Base-by-base conservation (phyloP, 2,797 vertebrate genomes). In the Urocyon cinereoargenteus region DNA sequence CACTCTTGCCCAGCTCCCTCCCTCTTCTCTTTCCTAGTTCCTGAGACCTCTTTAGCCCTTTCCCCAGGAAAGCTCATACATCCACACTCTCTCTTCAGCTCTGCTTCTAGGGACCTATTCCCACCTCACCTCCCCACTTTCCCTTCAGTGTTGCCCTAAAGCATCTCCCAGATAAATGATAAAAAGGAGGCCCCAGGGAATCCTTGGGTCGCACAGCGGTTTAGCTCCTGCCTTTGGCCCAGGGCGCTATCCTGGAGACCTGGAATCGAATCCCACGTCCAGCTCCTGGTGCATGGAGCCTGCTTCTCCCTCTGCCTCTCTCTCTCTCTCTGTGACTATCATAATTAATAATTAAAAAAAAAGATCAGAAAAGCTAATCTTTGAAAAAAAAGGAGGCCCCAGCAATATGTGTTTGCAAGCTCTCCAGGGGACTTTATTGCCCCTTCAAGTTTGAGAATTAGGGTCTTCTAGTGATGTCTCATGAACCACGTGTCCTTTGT, bases 191-290 rank as follows among this genome's bases (percentile, higher is more conserved):
- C 40, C 7, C 40, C 40, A 45, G 40, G 40, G 40, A 6, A 40
- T 40, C 40, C 40, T 6, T 40, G 40, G 40, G 40, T 40, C 6
- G 6, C 1, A 1, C 40, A 40, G 40, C 6, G 40, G 40, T 45
- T 45, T 45, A 45, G 40, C 40, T 1, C 40, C 40, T 45, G 40
- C 40, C 40, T 8, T 45, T 45, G 40, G 40, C 40, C 40, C 1
- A 45, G 40, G 40, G 40, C 40, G 6, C 40, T 1, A 7, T 45
- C 40, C 40, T 45, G 40, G 40, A 8, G 40, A 45, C 7, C 7
- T 1, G 0, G 40, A 7, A 45, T 45, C 40, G 0, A 45, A 45
- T 45, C 40, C 40, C 40, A 45, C 1, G 7, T 45, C 40, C 0
- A 7, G 40, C 6, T 45, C 7, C 40, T 0, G 6, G 40, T 45